Evolutionary conservation across 2,888 invertebrate species (phyloP), one percentile per base, ranked within the genome.

Genomic region (Metallyticus violacea): DNA sequence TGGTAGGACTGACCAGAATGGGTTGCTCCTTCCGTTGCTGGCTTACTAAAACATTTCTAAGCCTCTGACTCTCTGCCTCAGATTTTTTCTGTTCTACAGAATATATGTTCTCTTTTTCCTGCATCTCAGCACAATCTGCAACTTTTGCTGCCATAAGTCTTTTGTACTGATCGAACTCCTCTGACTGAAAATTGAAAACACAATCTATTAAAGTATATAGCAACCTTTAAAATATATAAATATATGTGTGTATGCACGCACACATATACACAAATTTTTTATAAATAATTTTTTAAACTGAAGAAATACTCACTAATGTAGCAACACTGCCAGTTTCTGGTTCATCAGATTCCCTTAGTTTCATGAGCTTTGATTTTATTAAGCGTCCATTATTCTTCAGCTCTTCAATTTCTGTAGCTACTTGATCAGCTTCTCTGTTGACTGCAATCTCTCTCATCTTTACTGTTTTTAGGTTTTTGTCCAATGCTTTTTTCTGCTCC

Each of bases 341-440:
- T 88, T 92, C 91, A 40, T 90, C 89, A 4, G 93, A 90, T 2
- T 87, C 87, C 26, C 30, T 80, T 26, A 87, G 81, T 15, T 26
- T 15, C 9, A 77, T 25, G 6, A 87, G 76, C 29, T 81, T 76
- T 7, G 27, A 15, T 2, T 26, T 7, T 15, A 83, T 9, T 6
- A 0, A 3, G 2, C 0, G 7, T 0, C 28, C 28, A 27, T 83
- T 76, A 1, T 26, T 26, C 7, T 26, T 76, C 27, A 83, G 7
- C 26, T 76, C 22, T 25, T 4, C 22, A 76, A 77, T 7, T 26
- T 26, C 7, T 26, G 9, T 5, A 22, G 27, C 1, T 0, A n/a
- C 5, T 15, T 4, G 22, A 22, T 26, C 1, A 0, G 26, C 5
- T 83, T 83, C 82, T 9, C 26, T 26, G 5, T 15, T 6, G 26